Conservation (phyloP, 1,140 invertebrate genomes). For the Plectus sambesii region DNA sequence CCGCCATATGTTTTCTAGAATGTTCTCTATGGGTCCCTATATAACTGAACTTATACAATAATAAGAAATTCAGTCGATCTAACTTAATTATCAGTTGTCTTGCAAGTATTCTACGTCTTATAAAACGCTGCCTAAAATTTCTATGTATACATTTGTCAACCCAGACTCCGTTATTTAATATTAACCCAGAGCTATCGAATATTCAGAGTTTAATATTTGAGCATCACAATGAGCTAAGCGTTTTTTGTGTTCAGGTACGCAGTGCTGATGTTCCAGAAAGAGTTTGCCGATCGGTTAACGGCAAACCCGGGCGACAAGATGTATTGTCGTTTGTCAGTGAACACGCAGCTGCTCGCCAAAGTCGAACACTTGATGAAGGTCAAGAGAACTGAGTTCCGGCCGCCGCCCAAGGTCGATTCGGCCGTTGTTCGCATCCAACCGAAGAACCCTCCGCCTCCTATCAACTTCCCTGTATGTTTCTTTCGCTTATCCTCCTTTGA, state of each 20-base stretch:
- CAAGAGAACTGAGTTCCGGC: conserved; percentile 88
- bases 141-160: conserved; percentile 8
- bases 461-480: conserved; percentile 66
- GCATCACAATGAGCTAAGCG: no score
- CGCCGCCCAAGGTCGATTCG: conserved; percentile 96
- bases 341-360: conserved; percentile 83
- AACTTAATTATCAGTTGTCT: no score
- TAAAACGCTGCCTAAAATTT: neutral
- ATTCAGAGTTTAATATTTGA: no score
- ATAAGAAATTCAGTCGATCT: no score
- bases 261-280: conserved; percentile 94
- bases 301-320: conserved; percentile 94
- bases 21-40: no score
- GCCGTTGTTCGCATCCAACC: conserved; percentile 96
- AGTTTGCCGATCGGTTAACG: conserved; percentile 91
- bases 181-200: conserved; percentile 1
- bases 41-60: no score
- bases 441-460: conserved; percentile 81
- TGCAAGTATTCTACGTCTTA: conserved; percentile 1
- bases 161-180: no score
- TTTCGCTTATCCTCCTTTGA: no score
- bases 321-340: conserved; percentile 89
- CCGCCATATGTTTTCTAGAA: no score
- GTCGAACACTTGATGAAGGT: conserved; percentile 96
- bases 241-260: conserved; percentile 66